A percentile compares a stretch with the other conserved stretches of the same genome.
These are phyloP conservation scores for Rhegmatorhina hoffmannsi DNA, from an alignment of 2,113 vertebrate species.

Conservation along the genomic window DNA sequence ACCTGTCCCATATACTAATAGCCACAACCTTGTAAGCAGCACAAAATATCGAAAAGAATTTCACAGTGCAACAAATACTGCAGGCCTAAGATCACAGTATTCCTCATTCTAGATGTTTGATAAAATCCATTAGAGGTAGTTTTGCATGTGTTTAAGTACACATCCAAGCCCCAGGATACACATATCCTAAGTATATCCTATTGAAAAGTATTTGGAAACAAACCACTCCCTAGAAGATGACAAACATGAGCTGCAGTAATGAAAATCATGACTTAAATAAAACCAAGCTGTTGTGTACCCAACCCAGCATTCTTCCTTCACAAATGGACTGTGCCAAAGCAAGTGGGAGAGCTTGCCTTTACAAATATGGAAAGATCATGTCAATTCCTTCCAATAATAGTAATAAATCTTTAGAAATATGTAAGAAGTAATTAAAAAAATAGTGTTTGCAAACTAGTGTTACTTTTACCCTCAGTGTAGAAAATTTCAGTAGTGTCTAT, in stretches of 20 bases:
- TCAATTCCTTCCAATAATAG: conserved; percentile 43
- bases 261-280: conserved; percentile 13
- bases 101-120: accelerated
- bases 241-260: neutral
- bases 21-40: neutral
- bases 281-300: neutral
- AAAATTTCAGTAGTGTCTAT: neutral
- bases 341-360: conserved; percentile 37
- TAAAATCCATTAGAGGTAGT: neutral
- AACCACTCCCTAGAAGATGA: neutral
- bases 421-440: conserved; percentile 14
- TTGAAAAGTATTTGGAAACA: neutral
- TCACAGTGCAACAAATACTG: neutral
- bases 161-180: neutral
- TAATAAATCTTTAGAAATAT: conserved; percentile 39
- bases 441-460: conserved; percentile 14
- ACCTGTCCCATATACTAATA: neutral
- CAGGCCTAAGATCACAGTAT: neutral
- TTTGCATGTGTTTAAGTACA: neutral
- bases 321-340: neutral
- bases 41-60: neutral
- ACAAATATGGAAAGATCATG: conserved; percentile 46
- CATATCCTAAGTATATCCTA: neutral
- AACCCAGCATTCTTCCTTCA: neutral
- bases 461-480: neutral